Base-by-base conservation (phyloP, 1,140 invertebrate species). In the Sarcophaga bullata region DNA sequence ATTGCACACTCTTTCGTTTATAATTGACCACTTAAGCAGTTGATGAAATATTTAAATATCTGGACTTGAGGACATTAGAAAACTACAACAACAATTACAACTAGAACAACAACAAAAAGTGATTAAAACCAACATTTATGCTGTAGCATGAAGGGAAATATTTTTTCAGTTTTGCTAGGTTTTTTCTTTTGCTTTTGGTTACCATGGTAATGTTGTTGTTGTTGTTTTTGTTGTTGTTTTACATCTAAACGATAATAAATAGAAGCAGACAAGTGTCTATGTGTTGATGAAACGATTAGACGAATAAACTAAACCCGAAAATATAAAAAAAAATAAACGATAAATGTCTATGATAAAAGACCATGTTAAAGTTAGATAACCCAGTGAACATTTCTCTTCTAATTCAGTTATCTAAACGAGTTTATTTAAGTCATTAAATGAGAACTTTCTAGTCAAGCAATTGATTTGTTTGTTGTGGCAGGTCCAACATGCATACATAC, bases 1-100 rank as follows among this genome's bases (percentile, higher is more conserved):
- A 37, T 37, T 37, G 25, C 1, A 37, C 4, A 37, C 25, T 4
- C 25, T 37, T 37, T 4, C 58, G 17, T 49, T 78, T 3, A 17
- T 78, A 78, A 78, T 78, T 78, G 75, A 78, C 75, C 75, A 78
- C 75, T 78, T 78, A 78, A 52, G 75, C 50, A 78, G 15, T 49
- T 49, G 8, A 78, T 78, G 75, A 78, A n/a, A 78, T 78, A 78
- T 78, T 78, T 78, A 78, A 78, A 50, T 78, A 52, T 52, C 48
- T 50, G 17, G 9, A 68, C 54, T 9, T 19, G 19, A 68, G 15
- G 54, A 68, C 62, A 68, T n/a, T 19, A 68, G 6, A 8, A 68
- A 58, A 58, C 13, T 3, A 58, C 13, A 58, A 58, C 9, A 58
- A 58, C 52, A 15, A n/a, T n/a, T n/a, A 4, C 25, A 37, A 37